Conservation (phyloP, 2,113 vertebrate genomes). For the Cyprinus carpio region DNA sequence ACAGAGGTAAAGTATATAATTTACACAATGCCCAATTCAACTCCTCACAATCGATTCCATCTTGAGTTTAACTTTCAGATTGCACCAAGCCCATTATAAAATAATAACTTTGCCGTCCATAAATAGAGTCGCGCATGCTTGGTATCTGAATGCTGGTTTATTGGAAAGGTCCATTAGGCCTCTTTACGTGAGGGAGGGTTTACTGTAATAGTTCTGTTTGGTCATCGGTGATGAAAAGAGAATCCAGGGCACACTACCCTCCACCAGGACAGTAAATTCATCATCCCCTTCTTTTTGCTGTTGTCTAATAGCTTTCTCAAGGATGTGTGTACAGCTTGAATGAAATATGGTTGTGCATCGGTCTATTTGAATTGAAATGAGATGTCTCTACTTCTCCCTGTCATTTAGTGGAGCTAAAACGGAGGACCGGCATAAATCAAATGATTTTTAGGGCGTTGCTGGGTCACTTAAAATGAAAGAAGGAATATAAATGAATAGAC, state of each 20-base stretch:
- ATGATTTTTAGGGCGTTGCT: conserved; percentile 22
- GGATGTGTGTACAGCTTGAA: conserved; percentile 54
- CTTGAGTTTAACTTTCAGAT: conserved; percentile 71
- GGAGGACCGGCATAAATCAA: conserved; percentile 19
- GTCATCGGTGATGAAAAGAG: conserved; percentile 69
- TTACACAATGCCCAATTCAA: conserved; percentile 64
- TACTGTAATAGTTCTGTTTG: conserved; percentile 72
- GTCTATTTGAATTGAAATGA: conserved; percentile 66
- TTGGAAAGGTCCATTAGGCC: conserved; percentile 71
- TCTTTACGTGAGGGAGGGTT: conserved; percentile 48
- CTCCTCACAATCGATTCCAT: conserved; percentile 68
- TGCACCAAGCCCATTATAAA: conserved; percentile 68
- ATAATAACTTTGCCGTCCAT: conserved; percentile 68
- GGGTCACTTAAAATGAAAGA: background rate
- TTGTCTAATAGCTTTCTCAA: conserved; percentile 65
- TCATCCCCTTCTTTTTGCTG: conserved; percentile 66
- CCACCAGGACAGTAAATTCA: conserved; percentile 70
- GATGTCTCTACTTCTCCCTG: conserved; percentile 58
- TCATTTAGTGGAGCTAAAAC: conserved; percentile 41
- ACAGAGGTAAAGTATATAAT: conserved; percentile 66
- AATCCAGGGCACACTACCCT: conserved; percentile 66
- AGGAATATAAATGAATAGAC: conserved; percentile 35
- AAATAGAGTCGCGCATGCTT: conserved; percentile 64
- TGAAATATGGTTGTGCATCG: conserved; percentile 66
- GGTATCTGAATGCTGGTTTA: conserved; percentile 69